Evolutionary conservation across 2,888 invertebrate species (phyloP).

Genomic region (Apantesis nais): DNA sequence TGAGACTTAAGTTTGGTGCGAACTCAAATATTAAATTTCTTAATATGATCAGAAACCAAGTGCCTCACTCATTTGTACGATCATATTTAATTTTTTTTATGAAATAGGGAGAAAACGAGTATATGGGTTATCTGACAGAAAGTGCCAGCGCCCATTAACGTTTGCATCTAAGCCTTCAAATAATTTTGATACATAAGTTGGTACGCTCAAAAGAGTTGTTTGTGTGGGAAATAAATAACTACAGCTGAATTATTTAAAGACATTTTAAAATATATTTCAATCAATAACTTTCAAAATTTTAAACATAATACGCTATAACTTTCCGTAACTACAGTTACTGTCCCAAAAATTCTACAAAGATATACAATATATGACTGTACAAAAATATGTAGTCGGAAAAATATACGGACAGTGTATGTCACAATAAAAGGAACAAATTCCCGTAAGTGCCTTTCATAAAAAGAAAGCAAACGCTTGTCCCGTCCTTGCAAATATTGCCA

Average conservation of each 20-base stretch:
- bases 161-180: too few species aligned
- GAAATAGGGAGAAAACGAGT: too few species aligned
- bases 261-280: not conserved
- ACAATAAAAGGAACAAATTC: conserved; percentile 60
- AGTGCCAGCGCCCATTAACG: too few species aligned
- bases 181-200: too few species aligned
- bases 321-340: conserved; percentile 30
- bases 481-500: conserved; percentile 59
- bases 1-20: too few species aligned
- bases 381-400: conserved; percentile 40
- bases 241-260: not conserved
- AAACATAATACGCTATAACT: conserved; percentile 25
- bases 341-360: conserved; percentile 15
- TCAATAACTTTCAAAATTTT: not conserved
- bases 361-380: conserved; percentile 16
- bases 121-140: too few species aligned
- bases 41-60: too few species aligned
- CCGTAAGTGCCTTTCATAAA: conserved; percentile 59
- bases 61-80: too few species aligned
- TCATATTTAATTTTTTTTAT: too few species aligned
- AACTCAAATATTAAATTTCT: too few species aligned
- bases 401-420: conserved; percentile 51
- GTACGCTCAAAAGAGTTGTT: too few species aligned
- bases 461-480: conserved; percentile 61
- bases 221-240: too few species aligned